Evolutionary conservation across 37 sponge, comb jelly and placozoan genomes (phyloP).

Genomic region (Geodia barretti): DNA sequence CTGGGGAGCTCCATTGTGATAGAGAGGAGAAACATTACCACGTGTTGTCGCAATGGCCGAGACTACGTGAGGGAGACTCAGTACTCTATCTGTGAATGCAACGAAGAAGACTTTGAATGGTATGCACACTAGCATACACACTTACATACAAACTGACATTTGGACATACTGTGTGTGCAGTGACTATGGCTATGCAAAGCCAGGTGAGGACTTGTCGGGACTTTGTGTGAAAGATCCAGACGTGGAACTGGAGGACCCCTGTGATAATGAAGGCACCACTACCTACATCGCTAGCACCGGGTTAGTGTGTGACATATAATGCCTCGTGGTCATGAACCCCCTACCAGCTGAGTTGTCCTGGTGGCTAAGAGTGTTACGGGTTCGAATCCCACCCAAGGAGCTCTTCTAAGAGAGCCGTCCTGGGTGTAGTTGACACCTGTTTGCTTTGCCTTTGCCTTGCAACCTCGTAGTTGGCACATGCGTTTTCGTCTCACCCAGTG

Average conservation of each 20-base stretch:
- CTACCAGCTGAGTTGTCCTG: too few species aligned
- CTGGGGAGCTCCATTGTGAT: slow-evolving; percentile 65
- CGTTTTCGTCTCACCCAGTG: too few species aligned
- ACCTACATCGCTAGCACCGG: slow-evolving; percentile 15
- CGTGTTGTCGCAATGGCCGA: slow-evolving; percentile 76
- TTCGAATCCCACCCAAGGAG: too few species aligned
- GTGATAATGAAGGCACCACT: background rate
- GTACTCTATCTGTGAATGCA: slow-evolving; percentile 66
- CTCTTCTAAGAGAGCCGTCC: too few species aligned
- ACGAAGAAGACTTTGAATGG: slow-evolving; percentile 88
- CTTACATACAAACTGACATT: background rate
- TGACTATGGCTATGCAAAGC: slow-evolving; percentile 61
- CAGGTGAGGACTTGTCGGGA: slow-evolving; percentile 23
- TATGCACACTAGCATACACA: slow-evolving; percentile 10
- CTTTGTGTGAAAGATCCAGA: slow-evolving; percentile 49
- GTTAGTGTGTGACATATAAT: background rate
- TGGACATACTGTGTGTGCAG: slow-evolving; percentile 20
- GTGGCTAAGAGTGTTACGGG: too few species aligned
- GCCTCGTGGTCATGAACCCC: too few species aligned
- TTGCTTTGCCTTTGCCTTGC: too few species aligned
- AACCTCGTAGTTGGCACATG: too few species aligned
- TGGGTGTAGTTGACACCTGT: too few species aligned
- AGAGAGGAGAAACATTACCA: slow-evolving; percentile 56
- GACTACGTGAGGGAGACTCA: slow-evolving; percentile 44
- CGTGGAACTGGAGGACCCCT: slow-evolving; percentile 10